These are phyloP conservation scores for Matsumyia berberina DNA, from an alignment of 2,888 invertebrate species.

Conservation along the genomic window DNA sequence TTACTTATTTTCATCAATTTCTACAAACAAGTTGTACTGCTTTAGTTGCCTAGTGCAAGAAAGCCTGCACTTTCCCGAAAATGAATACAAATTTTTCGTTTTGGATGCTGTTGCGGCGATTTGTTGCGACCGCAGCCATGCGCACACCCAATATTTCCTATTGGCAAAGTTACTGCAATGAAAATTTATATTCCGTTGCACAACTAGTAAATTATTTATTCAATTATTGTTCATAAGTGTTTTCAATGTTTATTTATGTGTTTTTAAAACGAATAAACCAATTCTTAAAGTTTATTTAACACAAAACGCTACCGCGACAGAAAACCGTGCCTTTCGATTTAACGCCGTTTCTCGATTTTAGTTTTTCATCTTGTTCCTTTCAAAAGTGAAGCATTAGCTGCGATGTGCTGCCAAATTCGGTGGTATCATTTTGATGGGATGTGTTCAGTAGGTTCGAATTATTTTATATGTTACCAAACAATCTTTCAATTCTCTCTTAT, in stretches of 20 bases:
- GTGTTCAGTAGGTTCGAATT: constrained; percentile 11
- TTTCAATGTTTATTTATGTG: not conserved
- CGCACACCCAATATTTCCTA: constrained; percentile 54
- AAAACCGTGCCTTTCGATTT: constrained; percentile 42
- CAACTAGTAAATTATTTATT: not conserved
- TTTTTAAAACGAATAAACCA: constrained; percentile 9
- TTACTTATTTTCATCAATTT: not conserved
- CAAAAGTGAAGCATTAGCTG: constrained; percentile 20
- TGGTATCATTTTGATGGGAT: not conserved
- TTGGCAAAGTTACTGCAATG: constrained; percentile 16
- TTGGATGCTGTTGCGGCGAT: constrained; percentile 71
- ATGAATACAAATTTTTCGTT: constrained; percentile 41
- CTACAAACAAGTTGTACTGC: not conserved
- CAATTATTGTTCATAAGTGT: not conserved
- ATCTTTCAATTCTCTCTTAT: too few relatives aligned
- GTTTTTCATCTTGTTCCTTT: constrained; percentile 36
- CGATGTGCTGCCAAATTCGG: constrained; percentile 29
- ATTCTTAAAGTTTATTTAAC: constrained; percentile 20
- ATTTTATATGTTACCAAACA: too few relatives aligned
- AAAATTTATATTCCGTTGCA: constrained; percentile 4
- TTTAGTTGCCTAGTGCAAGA: constrained; percentile 22
- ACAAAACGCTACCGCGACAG: constrained; percentile 40
- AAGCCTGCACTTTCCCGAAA: constrained; percentile 28
- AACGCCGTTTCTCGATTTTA: constrained; percentile 63
- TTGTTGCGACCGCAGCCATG: constrained; percentile 73